phyloP scores from a whole-genome alignment of 1,140 invertebrate species.

The Drosophila hydei region DNA sequence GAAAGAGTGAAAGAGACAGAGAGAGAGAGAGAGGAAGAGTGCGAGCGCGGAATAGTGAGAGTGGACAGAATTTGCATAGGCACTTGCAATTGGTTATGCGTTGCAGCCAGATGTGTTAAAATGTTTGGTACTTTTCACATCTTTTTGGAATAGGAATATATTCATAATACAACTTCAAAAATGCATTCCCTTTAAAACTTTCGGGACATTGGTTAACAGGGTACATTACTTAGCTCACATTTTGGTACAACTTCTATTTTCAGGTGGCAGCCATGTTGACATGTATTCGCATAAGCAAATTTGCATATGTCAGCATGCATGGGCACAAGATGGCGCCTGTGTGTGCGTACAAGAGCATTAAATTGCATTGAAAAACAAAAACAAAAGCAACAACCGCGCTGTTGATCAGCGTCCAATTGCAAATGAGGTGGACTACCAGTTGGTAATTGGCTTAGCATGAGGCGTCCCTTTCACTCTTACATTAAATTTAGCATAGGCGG shows the following conservation, averaged over 20 bases:
- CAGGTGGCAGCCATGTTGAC: too few species aligned
- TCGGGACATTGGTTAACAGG: background rate
- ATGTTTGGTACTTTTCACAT: background rate
- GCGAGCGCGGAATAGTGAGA: background rate
- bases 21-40: background rate
- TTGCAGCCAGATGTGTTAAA: background rate
- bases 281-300: constrained; percentile 1
- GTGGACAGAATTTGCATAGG: constrained; percentile 9
- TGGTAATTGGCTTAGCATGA: constrained; percentile 3
- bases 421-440: background rate
- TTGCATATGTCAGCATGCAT: constrained; percentile 2
- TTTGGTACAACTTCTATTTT: background rate
- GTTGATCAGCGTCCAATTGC: constrained; percentile 4
- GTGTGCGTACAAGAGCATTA: constrained; percentile 3
- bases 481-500: background rate
- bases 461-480: background rate
- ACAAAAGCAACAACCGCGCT: background rate
- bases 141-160: background rate
- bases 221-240: background rate
- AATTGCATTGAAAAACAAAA: background rate
- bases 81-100: background rate
- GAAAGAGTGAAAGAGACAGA: background rate
- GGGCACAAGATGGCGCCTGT: background rate
- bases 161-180: background rate
- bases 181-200: too few species aligned